Evolutionary conservation across 2,113 vertebrate genomes (phyloP), one percentile per base, ranked within the genome.

Genomic region (Holacanthus passer): DNA sequence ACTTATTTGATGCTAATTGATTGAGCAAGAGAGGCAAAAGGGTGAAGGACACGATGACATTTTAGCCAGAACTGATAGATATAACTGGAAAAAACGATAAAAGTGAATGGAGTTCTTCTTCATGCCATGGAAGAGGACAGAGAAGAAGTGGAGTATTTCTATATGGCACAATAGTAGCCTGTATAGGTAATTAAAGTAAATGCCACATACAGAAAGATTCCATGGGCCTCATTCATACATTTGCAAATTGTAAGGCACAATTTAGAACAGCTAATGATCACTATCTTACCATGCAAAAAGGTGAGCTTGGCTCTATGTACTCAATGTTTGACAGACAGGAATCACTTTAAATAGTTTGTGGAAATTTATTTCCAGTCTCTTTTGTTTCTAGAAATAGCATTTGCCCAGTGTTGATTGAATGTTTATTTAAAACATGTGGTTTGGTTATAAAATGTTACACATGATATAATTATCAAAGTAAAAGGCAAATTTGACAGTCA

Each of bases 131-230:
- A 41, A 41, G 47, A 52, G 16, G 32, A 52, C 17, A 9, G 27
- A 6, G 10, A n/a, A n/a, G n/a, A n/a, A n/a, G 60, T 62, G 60
- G 13, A 37, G 10, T 37, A 37, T 62, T 9, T 62, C 5, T 27
- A 5, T 24, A 47, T 45, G 45, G 45, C 19, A 14, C 12, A 50
- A 24, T 14, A 5, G 17, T n/a, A 62, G 56, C 32, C n/a, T 41
- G 9, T 50, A 27, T 56, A 62, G 68, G 16, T 55, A 35, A 32
- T 24, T 24, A 7, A 43, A 27, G 65, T 53, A 55, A 75, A 76
- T 47, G 22, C 17, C 19, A 37, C 37, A 41, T 48, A 47, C 47
- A 35, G 16, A 20, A 76, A 0, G 50, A 50, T 20, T 74, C n/a
- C n/a, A n/a, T n/a, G n/a, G n/a, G n/a, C n/a, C n/a, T n/a, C n/a